Conservation (phyloP, 2,888 invertebrate genomes). For the Archips crataeganus region DNA sequence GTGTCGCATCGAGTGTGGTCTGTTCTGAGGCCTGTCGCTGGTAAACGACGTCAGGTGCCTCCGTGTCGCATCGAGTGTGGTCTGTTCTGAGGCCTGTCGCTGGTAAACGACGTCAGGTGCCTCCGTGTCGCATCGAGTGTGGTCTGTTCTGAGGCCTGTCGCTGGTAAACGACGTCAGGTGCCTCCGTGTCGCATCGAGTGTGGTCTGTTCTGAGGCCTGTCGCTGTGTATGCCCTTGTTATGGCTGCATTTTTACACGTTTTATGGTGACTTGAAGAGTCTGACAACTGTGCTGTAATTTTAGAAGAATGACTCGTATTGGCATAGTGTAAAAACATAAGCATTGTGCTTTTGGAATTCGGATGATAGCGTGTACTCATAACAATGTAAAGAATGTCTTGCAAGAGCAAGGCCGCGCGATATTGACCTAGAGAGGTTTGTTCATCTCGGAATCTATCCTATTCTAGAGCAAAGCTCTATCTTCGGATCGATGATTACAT, state of each 20-base stretch:
- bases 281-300: background rate
- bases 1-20: no score
- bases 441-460: no score
- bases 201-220: background rate
- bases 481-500: no score
- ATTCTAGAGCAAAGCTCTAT: no score
- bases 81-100: no score
- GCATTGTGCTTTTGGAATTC: background rate
- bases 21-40: no score
- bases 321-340: no score
- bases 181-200: background rate
- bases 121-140: no score
- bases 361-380: background rate
- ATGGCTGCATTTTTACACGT: background rate
- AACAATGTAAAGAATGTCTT: background rate
- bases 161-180: background rate
- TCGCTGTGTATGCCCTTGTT: background rate
- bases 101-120: no score
- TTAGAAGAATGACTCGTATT: background rate
- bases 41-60: no score
- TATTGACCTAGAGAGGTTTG: background rate
- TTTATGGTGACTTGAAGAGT: background rate
- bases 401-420: background rate
- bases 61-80: no score
- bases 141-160: no score